These are phyloP conservation scores for Pectinophora gossypiella DNA, from an alignment of 1,140 invertebrate genomes.

Conservation along the genomic window DNA sequence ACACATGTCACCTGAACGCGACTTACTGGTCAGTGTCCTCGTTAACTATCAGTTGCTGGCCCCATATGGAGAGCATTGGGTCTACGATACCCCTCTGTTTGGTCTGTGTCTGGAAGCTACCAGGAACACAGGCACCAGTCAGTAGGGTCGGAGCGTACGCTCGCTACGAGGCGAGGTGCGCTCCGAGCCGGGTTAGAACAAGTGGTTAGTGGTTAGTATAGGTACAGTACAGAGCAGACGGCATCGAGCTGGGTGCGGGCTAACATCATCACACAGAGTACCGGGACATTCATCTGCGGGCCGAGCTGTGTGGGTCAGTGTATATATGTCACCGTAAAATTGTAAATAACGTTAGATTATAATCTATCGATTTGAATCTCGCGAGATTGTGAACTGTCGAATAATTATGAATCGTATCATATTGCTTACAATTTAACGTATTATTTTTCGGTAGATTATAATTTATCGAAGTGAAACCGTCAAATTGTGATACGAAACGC, in stretches of 20 bases:
- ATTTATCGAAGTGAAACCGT: no score
- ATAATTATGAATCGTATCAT: no score
- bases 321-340: no score
- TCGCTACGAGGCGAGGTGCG: neutral
- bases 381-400: no score
- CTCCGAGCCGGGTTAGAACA: neutral
- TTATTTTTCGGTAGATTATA: no score
- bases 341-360: no score
- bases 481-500: no score
- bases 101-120: constrained; percentile 94
- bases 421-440: no score
- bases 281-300: neutral
- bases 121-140: constrained; percentile 61
- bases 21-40: constrained; percentile 97
- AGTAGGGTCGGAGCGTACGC: constrained; percentile 27
- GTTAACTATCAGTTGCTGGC: constrained; percentile 96
- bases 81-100: constrained; percentile 97
- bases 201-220: neutral
- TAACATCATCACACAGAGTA: constrained; percentile 2
- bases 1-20: constrained; percentile 58
- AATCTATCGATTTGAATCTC: no score
- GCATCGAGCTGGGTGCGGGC: neutral
- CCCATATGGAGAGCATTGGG: constrained; percentile 97
- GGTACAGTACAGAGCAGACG: neutral
- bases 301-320: neutral